Conservation (phyloP, 2,888 invertebrate species). For the Girardia tigrina region DNA sequence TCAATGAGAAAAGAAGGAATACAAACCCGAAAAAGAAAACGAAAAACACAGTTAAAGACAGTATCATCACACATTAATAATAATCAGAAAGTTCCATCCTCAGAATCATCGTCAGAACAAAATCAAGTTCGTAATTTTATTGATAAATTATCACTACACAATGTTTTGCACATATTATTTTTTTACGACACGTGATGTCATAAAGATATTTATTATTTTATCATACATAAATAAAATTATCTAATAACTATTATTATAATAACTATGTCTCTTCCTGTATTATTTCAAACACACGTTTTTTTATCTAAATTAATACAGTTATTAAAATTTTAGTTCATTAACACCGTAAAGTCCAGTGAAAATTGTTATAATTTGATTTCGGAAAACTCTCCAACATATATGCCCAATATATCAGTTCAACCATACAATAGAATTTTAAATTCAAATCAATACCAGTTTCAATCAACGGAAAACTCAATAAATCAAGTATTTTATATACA, state of each 20-base stretch:
- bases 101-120: constrained; percentile 20
- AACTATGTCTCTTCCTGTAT: constrained; percentile 15
- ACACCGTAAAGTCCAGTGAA: neutral
- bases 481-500: neutral
- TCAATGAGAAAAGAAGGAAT: constrained; percentile 17
- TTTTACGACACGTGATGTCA: neutral
- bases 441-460: constrained; percentile 5
- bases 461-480: neutral
- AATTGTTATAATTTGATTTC: constrained; percentile 15
- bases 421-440: neutral
- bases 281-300: too few species aligned
- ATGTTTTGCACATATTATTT: neutral
- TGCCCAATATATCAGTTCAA: constrained; percentile 19
- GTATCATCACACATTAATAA: neutral
- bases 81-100: constrained; percentile 2
- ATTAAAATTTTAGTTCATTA: neutral
- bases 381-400: constrained; percentile 19
- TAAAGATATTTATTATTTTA: neutral
- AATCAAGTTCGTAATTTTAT: neutral
- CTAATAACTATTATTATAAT: constrained; percentile 8
- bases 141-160: too few species aligned
- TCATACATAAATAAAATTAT: constrained; percentile 2
- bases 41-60: neutral
- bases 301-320: too few species aligned
- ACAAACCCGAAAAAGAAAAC: neutral